Conservation (phyloP, 2,113 vertebrate genomes). For the Bufo bufo region DNA sequence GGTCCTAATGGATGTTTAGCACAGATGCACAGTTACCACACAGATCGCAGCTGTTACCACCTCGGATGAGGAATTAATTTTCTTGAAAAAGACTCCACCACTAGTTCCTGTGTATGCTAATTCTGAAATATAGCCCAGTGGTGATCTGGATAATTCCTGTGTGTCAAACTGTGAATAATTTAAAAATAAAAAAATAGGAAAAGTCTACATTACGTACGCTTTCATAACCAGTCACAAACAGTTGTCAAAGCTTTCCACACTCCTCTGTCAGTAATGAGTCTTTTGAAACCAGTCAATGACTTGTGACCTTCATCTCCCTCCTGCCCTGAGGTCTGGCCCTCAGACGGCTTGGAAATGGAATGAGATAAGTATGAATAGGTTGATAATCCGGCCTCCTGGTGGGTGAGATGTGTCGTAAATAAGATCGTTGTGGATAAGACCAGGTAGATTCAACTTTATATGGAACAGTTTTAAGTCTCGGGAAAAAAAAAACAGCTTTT, state of each 20-base stretch:
- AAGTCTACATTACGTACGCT: slow-evolving; percentile 54
- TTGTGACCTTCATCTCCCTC: slow-evolving; percentile 44
- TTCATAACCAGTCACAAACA: slow-evolving; percentile 43
- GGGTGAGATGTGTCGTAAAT: slow-evolving; percentile 14
- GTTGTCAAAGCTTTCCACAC: slow-evolving; percentile 52
- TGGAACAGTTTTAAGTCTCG: background rate
- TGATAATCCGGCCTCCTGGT: background rate
- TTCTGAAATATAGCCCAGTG: slow-evolving; percentile 57
- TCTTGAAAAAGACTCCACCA: slow-evolving; percentile 61
- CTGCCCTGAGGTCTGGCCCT: slow-evolving; percentile 34
- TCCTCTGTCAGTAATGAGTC: slow-evolving; percentile 12
- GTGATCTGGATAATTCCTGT: slow-evolving; percentile 56
- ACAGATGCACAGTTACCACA: slow-evolving; percentile 26
- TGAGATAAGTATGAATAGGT: slow-evolving; percentile 37
- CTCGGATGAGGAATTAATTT: slow-evolving; percentile 63
- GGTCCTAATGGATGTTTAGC: slow-evolving; percentile 36
- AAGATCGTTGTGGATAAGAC: background rate
- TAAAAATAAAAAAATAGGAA: slow-evolving; percentile 61
- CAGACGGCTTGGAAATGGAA: slow-evolving; percentile 7
- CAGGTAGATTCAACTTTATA: background rate
- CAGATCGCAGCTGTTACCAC: slow-evolving; percentile 56
- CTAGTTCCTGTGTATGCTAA: slow-evolving; percentile 57
- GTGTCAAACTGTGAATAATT: slow-evolving; percentile 59
- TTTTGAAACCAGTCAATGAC: slow-evolving; percentile 26
- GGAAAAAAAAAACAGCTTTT: background rate